Percentiles rank a stretch among this genome's conserved stretches.
Conservation (phyloP, 2,797 vertebrate genomes). For the Furcifer pardalis region DNA sequence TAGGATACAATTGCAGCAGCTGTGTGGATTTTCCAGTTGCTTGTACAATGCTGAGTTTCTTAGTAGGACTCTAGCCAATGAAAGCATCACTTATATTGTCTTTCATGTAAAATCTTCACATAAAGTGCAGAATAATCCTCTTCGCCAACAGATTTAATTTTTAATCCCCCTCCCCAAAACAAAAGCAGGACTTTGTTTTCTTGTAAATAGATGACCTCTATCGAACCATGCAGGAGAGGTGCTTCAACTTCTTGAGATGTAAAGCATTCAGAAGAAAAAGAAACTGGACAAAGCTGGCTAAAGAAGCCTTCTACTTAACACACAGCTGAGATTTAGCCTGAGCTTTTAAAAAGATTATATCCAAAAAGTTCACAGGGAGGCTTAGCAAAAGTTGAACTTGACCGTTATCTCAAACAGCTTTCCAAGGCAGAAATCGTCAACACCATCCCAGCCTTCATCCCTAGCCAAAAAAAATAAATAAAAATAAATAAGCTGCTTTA, state of each 20-base stretch:
- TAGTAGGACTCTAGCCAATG: too few relatives aligned
- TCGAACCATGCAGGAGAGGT: slow-evolving; percentile 45
- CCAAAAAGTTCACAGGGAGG: slow-evolving; percentile 62
- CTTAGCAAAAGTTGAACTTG: slow-evolving; percentile 71
- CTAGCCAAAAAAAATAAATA: slow-evolving; percentile 69
- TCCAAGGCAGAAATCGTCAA: slow-evolving; percentile 65
- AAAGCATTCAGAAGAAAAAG: slow-evolving; percentile 48
- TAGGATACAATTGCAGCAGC: too few relatives aligned
- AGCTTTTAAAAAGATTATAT: slow-evolving; percentile 75
- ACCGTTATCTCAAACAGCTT: slow-evolving; percentile 70
- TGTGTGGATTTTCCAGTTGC: too few relatives aligned
- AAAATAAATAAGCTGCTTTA: slow-evolving; percentile 78
- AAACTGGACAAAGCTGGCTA: slow-evolving; percentile 58
- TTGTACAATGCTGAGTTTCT: too few relatives aligned
- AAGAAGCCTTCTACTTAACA: slow-evolving; percentile 20
- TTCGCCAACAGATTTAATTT: background rate
- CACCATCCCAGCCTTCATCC: slow-evolving; percentile 56
- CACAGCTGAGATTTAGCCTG: slow-evolving; percentile 60
- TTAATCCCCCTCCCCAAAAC: background rate
- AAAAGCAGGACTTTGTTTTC: slow-evolving; percentile 6
- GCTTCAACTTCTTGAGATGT: slow-evolving; percentile 61
- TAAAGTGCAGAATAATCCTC: background rate
- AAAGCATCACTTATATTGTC: background rate
- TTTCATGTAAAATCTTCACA: background rate
- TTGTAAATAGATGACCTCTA: slow-evolving; percentile 41